phyloP scores from a whole-genome alignment of 2,797 vertebrate species.

The Oreochromis grahami region DNA sequence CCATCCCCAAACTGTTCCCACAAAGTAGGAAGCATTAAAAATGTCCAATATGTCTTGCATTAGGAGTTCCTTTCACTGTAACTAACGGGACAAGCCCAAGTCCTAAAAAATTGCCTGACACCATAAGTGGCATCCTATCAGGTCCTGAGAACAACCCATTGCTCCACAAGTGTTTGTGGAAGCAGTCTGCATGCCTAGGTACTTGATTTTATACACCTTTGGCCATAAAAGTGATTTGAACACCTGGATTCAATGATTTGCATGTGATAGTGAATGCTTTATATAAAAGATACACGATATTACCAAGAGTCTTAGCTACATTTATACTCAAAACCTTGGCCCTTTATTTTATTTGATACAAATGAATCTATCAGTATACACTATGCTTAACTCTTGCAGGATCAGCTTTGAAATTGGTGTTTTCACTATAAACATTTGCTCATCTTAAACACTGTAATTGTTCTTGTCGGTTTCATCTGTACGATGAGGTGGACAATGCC shows the following conservation, averaged over 20 bases:
- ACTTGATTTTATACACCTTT: neutral
- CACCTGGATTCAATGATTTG: neutral
- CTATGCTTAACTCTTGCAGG: neutral
- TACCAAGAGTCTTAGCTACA: neutral
- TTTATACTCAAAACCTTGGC: neutral
- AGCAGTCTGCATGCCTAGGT: neutral
- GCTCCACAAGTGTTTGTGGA: neutral
- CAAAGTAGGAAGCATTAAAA: neutral
- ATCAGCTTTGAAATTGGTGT: neutral
- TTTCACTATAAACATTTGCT: neutral
- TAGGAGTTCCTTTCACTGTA: neutral
- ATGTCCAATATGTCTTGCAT: neutral
- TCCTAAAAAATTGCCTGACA: neutral
- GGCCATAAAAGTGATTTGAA: neutral
- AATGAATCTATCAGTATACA: neutral
- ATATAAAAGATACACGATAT: neutral
- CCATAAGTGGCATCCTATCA: neutral
- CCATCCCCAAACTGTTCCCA: neutral
- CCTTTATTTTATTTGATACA: neutral
- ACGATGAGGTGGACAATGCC: neutral
- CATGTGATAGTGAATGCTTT: neutral
- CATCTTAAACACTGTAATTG: neutral
- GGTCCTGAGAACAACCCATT: neutral
- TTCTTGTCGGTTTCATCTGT: neutral
- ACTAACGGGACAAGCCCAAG: neutral